Percentiles rank a stretch among this genome's conserved stretches.
Evolutionary conservation across 53 echinoderm and acorn worm genomes (phyloP).

Genomic region (Temnopleurus reevesii): DNA sequence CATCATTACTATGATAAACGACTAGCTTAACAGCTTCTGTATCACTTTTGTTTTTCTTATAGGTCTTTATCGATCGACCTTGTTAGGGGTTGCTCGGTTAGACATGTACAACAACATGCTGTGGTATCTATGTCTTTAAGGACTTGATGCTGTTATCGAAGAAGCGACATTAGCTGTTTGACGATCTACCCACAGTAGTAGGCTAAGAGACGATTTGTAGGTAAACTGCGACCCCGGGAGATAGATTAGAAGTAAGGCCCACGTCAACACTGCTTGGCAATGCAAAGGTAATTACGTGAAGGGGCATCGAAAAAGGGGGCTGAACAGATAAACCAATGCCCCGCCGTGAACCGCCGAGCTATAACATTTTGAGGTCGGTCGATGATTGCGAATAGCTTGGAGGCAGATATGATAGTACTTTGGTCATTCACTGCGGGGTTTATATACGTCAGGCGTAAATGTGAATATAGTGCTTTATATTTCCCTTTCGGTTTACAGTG

Average conservation of each 20-base stretch:
- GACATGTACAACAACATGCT: too few species aligned
- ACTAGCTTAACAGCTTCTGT: neutral
- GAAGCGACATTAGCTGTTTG: neutral
- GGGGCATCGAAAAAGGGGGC: neutral
- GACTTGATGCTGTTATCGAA: neutral
- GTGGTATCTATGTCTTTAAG: too few species aligned
- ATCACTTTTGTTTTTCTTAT: neutral
- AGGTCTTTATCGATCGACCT: neutral
- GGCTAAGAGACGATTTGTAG: neutral
- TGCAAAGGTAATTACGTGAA: slow-evolving; percentile 38
- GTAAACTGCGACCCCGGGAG: slow-evolving; percentile 12
- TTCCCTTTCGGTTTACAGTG: too few species aligned
- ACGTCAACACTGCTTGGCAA: neutral
- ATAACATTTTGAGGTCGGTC: neutral
- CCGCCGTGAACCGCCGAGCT: neutral
- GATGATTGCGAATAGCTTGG: neutral
- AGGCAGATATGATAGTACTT: neutral
- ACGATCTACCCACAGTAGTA: neutral
- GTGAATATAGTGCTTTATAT: neutral
- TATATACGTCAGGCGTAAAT: neutral
- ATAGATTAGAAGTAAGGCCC: slow-evolving; percentile 17
- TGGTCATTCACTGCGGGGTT: neutral
- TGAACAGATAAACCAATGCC: neutral
- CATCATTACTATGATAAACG: neutral
- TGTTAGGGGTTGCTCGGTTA: neutral